Evolutionary conservation across 2,113 vertebrate species (phyloP).

Genomic region (Ammodytes marinus): DNA sequence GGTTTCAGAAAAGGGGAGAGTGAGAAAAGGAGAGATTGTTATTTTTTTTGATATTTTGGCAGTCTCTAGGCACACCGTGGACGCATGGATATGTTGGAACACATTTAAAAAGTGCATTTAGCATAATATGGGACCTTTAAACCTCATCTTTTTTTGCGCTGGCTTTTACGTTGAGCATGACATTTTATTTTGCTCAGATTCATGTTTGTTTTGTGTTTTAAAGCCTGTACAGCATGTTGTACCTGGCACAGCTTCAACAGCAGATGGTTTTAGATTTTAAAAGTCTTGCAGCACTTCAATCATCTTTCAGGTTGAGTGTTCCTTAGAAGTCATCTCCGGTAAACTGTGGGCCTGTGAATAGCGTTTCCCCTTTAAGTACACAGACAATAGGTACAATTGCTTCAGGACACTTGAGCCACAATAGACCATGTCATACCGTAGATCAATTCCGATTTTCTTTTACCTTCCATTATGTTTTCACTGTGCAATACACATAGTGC

Average conservation of each 20-base stretch:
- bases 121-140: too few relatives aligned
- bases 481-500: neutral
- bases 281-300: slow-evolving; percentile 44
- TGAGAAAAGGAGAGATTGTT: too few relatives aligned
- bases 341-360: neutral
- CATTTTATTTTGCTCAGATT: too few relatives aligned
- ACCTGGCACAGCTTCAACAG: slow-evolving; percentile 29
- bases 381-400: neutral
- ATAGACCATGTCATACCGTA: too few relatives aligned
- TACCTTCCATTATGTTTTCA: neutral
- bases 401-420: neutral
- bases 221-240: neutral
- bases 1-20: too few relatives aligned
- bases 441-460: neutral
- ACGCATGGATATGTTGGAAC: too few relatives aligned
- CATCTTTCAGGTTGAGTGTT: slow-evolving; percentile 13
- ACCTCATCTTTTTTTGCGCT: too few relatives aligned
- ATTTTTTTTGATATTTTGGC: too few relatives aligned
- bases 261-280: slow-evolving; percentile 68
- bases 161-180: too few relatives aligned
- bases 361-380: neutral
- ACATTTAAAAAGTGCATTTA: too few relatives aligned
- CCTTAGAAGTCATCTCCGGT: slow-evolving; percentile 26
- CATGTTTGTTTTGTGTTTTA: neutral
- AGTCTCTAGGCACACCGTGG: too few relatives aligned